Evolutionary conservation across 64 coral and sea anemone genomes (phyloP).

Genomic region (Pocillopora damicornis): DNA sequence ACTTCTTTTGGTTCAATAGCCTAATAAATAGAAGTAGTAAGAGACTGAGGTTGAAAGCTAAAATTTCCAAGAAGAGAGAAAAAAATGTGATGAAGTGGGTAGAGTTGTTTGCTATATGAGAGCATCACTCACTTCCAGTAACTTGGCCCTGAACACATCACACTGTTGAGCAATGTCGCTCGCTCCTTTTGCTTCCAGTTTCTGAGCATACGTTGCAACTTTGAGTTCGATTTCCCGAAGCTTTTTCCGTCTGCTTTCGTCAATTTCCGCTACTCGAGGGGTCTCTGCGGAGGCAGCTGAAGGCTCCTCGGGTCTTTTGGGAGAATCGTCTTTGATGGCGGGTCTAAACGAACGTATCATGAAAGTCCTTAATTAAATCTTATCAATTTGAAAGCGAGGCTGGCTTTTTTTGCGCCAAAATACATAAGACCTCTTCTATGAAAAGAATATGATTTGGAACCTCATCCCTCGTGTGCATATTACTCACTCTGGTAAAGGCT

Average conservation of each 20-base stretch:
- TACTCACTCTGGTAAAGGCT: slow-evolving; percentile 29
- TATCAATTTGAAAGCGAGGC: background rate
- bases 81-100: too few species aligned
- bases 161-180: slow-evolving; percentile 78
- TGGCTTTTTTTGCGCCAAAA: too few species aligned
- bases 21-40: slow-evolving; percentile 1
- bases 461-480: background rate
- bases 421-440: too few species aligned
- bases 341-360: slow-evolving; percentile 10
- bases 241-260: slow-evolving; percentile 81
- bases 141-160: slow-evolving; percentile 78
- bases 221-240: slow-evolving; percentile 94
- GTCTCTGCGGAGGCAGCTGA: slow-evolving; percentile 25
- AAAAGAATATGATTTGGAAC: background rate
- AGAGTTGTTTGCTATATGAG: background rate
- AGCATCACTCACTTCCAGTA: slow-evolving; percentile 62
- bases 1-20: slow-evolving; percentile 70
- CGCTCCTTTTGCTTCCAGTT: slow-evolving; percentile 87
- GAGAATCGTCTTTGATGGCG: slow-evolving; percentile 50
- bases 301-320: slow-evolving; percentile 45
- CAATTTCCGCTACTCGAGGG: slow-evolving; percentile 69
- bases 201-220: slow-evolving; percentile 91
- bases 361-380: too few species aligned
- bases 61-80: too few species aligned
- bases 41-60: too few species aligned